Evolutionary conservation across 2,797 vertebrate genomes (phyloP), one percentile per base, ranked within the genome.

Genomic region (Phataginus tricuspis): DNA sequence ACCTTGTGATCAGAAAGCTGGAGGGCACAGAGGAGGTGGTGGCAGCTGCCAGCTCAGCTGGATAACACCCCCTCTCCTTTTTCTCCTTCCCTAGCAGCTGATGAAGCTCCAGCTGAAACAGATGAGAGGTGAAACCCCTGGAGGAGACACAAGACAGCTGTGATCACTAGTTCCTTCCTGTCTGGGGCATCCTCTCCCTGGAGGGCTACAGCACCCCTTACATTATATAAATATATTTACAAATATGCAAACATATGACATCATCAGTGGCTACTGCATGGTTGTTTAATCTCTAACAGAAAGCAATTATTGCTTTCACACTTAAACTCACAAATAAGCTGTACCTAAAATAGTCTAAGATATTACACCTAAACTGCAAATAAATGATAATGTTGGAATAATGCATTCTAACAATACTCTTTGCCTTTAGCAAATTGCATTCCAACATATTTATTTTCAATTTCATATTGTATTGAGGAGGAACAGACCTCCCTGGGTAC

Each of bases 41-140:
- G 64, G 88, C 97, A 97, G 92, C 92, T 97, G 97, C 83, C 79
- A 42, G 37, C 92, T 94, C 97, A 90, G 96, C 92, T 96, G 96
- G 97, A 86, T 57, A 42, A 39, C 23, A 39, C 49, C 82, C 49
- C 34, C 37, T 37, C 12, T 31, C 19, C 15, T 69, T 10, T 63
- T 71, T 39, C 23, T 63, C 29, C 78, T 85, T 88, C 37, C 59
- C 55, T 59, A 88, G 68, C 42, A 94, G 90, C 72, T 97, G 94
- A 95, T 71, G 71, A 89, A 91, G 55, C 59, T 77, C 63, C 74
- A 86, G 37, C 53, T 87, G 74, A 91, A 79, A 63, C 45, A 89
- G 92, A 96, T 51, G 75, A 71, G 68, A 95, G 83, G 89, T 63
- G 61, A 96, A 94, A 87, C 5, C 91, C 74, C 89, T 84, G 80